Conservation (phyloP, 2,888 invertebrate genomes). For the Ornithoptera alexandrae region DNA sequence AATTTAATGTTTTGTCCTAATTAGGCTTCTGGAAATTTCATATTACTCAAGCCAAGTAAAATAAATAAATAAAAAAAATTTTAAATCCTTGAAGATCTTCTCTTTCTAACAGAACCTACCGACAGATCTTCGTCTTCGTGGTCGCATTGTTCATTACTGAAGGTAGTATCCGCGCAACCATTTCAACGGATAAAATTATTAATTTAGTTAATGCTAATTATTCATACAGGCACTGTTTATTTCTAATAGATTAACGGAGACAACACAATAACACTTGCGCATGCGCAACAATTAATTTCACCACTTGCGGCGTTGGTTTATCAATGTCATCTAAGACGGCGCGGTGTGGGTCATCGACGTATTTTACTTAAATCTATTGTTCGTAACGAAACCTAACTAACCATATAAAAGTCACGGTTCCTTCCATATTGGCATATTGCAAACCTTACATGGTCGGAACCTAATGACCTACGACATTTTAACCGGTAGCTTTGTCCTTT, state of each 20-base stretch:
- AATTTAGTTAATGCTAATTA: conserved; percentile 12
- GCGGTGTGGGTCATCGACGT: conserved; percentile 60
- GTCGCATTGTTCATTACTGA: too few species aligned
- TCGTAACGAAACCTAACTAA: conserved; percentile 48
- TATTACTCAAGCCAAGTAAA: too few species aligned
- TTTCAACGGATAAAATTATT: not conserved
- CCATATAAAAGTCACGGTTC: conserved; percentile 68
- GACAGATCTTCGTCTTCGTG: too few species aligned
- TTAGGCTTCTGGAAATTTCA: too few species aligned
- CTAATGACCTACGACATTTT: conserved; percentile 80
- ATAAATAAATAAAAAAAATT: too few species aligned
- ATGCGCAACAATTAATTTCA: conserved; percentile 54
- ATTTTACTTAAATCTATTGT: conserved; percentile 71
- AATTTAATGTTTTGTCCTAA: too few species aligned
- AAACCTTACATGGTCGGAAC: conserved; percentile 72
- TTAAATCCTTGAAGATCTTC: too few species aligned
- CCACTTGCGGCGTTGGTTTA: conserved; percentile 47
- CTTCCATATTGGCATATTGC: conserved; percentile 79
- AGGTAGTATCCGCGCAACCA: too few species aligned
- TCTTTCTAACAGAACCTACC: too few species aligned
- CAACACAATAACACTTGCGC: conserved; percentile 41
- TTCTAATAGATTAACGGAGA: conserved; percentile 30
- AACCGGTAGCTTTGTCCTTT: conserved; percentile 62
- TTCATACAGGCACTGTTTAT: conserved; percentile 7
- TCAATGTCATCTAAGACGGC: conserved; percentile 64